Base-by-base conservation (phyloP, 2,888 invertebrate species). In the Acronicta leporina region DNA sequence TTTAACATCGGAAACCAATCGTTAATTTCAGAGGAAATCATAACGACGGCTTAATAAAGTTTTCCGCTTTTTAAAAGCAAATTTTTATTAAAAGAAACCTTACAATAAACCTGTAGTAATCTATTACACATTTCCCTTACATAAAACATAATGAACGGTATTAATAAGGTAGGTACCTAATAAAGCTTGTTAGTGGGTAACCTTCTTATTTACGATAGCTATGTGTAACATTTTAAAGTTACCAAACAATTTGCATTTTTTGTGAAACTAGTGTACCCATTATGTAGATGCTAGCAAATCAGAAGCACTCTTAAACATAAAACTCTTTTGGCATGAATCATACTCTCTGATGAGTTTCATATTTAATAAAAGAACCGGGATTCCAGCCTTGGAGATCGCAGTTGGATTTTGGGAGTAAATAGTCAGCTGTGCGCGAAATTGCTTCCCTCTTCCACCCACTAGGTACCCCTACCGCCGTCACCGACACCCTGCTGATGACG, bases 381-480 rank as follows among this genome's bases (percentile, higher is more conserved):
- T 70, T 61, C 61, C 58, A 56, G 54, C 48, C 58, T 60, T 59
- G 40, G 54, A 64, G 68, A 76, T 81, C 79, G 79, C 76, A 77
- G 81, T 83, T 79, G 80, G 79, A 80, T 87, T 88, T 87, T 66
- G 82, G 85, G 80, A 79, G 81, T 86, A 84, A 80, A 82, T 84
- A 90, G 89, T 89, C 92, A 92, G 92, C 92, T 91, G 92, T 87
- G 89, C 87, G 87, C 87, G 85, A 90, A 90, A 91, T 90, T 90
- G 83, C 82, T 83, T 81, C 81, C 80, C 83, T 81, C 80, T 82
- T 83, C 80, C 80, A 79, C 82, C 69, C 81, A 69, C 73, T 63
- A n/a, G n/a, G n/a, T n/a, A 56, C 73, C 82, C 82, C 68, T 67
- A 46, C 54, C 66, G 56, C 74, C 77, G 84, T 84, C 87, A 82